A percentile compares a stretch with the other conserved stretches of the same genome.
Conservation (phyloP, 2,797 vertebrate species). For the Allobates femoralis region DNA sequence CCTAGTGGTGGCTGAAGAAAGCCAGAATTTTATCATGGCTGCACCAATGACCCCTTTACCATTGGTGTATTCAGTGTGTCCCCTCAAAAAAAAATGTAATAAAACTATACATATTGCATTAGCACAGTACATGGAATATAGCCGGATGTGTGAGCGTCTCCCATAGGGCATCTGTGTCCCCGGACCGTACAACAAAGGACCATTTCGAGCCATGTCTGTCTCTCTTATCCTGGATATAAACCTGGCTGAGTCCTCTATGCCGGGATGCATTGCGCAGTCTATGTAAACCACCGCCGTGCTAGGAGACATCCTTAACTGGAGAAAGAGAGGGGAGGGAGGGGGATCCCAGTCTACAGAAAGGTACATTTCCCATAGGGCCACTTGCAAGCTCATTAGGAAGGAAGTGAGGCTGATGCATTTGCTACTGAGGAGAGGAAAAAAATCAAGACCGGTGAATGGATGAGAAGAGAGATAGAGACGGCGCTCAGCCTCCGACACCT, state of each 20-base stretch:
- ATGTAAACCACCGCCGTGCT: not conserved
- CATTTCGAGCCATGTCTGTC: not conserved
- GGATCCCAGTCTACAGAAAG: constrained; percentile 42
- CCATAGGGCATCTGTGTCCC: not conserved
- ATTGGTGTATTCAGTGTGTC: not conserved
- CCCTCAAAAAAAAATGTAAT: too few relatives aligned
- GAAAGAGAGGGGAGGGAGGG: constrained; percentile 11
- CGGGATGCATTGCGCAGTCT: constrained; percentile 10
- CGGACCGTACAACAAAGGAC: not conserved
- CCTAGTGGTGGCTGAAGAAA: not conserved
- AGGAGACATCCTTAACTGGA: constrained; percentile 9
- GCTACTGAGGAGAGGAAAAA: constrained; percentile 44
- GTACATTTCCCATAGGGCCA: constrained; percentile 57
- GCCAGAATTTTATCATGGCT: not conserved
- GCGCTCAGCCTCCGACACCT: constrained; percentile 4
- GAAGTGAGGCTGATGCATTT: constrained; percentile 57
- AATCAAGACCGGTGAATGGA: constrained; percentile 10
- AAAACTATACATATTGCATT: not conserved
- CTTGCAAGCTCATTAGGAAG: constrained; percentile 62
- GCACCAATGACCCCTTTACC: not conserved
- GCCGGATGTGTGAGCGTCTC: not conserved
- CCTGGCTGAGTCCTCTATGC: not conserved
- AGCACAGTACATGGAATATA: not conserved
- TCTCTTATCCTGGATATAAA: not conserved
- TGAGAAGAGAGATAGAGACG: constrained; percentile 11